These are phyloP conservation scores for Drosophila arizonae DNA, from an alignment of 1,140 invertebrate species.

Conservation along the genomic window DNA sequence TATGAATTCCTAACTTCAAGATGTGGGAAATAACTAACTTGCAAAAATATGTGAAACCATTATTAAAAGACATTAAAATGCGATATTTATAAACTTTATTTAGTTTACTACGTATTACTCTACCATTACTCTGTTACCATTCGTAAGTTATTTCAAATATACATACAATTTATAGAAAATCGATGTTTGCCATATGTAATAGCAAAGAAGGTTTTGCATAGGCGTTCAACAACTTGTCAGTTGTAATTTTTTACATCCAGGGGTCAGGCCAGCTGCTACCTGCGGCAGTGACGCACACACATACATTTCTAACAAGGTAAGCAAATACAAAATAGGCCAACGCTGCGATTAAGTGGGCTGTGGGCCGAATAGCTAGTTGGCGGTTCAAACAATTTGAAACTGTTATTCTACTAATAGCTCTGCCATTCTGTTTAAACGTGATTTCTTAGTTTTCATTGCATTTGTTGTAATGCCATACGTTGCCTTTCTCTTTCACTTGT, in stretches of 20 bases:
- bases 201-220: conserved; percentile 8
- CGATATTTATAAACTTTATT: neutral
- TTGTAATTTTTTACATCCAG: neutral
- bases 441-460: conserved; percentile 17
- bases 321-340: conserved; percentile 24
- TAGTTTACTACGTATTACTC: neutral
- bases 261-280: neutral
- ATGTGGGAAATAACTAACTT: no score
- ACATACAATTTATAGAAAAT: conserved; percentile 44
- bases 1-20: neutral
- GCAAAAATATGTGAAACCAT: no score
- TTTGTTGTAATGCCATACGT: neutral
- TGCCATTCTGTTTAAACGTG: conserved; percentile 19
- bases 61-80: neutral
- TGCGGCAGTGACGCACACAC: neutral
- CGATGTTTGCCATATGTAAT: conserved; percentile 33
- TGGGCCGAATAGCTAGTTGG: conserved; percentile 5
- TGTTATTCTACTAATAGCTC: conserved; percentile 45
- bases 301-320: conserved; percentile 18
- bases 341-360: conserved; percentile 11
- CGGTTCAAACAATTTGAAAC: conserved; percentile 23
- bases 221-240: conserved; percentile 12
- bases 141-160: conserved; percentile 3
- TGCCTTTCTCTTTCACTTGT: conserved; percentile 17
- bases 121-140: conserved; percentile 10